phyloP scores from a whole-genome alignment of 2,113 vertebrate genomes.

The Leptobrachium ailaonicum region DNA sequence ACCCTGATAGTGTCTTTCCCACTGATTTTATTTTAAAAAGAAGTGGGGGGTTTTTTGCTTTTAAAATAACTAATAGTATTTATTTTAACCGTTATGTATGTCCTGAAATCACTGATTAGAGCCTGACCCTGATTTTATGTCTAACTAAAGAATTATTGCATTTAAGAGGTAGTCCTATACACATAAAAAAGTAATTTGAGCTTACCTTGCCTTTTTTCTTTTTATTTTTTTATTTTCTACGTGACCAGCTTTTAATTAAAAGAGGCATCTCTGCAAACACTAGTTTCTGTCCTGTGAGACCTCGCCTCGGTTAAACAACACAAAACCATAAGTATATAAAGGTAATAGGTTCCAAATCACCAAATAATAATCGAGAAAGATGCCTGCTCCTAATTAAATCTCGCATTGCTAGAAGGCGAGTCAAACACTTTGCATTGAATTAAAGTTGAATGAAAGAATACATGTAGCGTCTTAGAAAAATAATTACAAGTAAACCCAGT shows the following conservation, averaged over 20 bases:
- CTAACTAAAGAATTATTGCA: too few relatives aligned
- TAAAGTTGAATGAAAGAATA: neutral
- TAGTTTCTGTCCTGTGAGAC: neutral
- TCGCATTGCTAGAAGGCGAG: neutral
- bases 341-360: constrained; percentile 18
- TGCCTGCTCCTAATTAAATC: constrained; percentile 18
- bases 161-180: too few relatives aligned
- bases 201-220: too few relatives aligned
- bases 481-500: constrained; percentile 8
- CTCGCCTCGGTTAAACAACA: constrained; percentile 6
- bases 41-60: too few relatives aligned
- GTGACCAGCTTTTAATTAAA: constrained; percentile 28
- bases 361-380: constrained; percentile 5
- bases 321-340: constrained; percentile 3
- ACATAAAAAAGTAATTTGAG: too few relatives aligned
- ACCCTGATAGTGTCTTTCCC: too few relatives aligned
- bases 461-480: neutral
- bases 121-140: too few relatives aligned
- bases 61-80: too few relatives aligned
- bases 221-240: neutral
- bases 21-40: too few relatives aligned
- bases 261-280: constrained; percentile 13
- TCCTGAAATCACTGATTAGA: too few relatives aligned
- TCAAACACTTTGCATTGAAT: neutral
- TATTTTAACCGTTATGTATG: too few relatives aligned